phyloP scores from a whole-genome alignment of 2,797 vertebrate genomes.

The Lutjanus campechanus region DNA sequence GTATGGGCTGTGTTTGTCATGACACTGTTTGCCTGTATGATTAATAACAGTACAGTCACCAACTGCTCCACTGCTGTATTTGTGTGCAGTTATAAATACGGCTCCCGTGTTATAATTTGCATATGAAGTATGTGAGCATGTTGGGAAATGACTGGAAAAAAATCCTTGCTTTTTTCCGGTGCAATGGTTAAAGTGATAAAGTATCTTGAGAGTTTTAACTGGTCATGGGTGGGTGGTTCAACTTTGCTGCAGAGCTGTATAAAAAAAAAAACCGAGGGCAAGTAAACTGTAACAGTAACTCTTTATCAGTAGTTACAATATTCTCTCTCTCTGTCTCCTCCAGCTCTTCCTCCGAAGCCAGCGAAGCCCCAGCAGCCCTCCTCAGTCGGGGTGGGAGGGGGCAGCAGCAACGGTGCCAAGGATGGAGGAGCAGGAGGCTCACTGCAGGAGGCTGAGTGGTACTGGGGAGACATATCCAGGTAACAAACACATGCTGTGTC shows the following conservation, averaged over 20 bases:
- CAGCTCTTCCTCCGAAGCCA: slow-evolving; percentile 97
- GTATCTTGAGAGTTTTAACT: background rate
- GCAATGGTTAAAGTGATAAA: background rate
- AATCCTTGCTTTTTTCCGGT: background rate
- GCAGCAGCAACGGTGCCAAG: slow-evolving; percentile 86
- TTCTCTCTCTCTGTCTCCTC: slow-evolving; percentile 33
- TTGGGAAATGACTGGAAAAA: background rate
- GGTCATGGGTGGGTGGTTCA: background rate
- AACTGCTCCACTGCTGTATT: background rate
- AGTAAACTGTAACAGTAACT: background rate
- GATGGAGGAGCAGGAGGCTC: slow-evolving; percentile 84
- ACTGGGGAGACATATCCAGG: slow-evolving; percentile 99
- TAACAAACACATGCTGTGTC: slow-evolving; percentile 67
- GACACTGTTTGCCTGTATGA: slow-evolving; percentile 30
- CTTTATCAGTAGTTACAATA: background rate
- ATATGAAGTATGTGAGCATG: slow-evolving; percentile 16
- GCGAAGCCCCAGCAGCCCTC: slow-evolving; percentile 89
- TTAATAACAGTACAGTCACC: slow-evolving; percentile 35
- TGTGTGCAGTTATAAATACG: background rate
- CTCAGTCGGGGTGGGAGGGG: slow-evolving; percentile 69
- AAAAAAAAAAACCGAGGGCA: background rate
- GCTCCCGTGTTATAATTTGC: background rate
- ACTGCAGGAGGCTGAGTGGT: slow-evolving; percentile 97
- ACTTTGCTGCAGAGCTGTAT: background rate
- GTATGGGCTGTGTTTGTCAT: slow-evolving; percentile 25